Evolutionary conservation across 2,797 vertebrate genomes (phyloP).

Genomic region (Serranus cabrilla): DNA sequence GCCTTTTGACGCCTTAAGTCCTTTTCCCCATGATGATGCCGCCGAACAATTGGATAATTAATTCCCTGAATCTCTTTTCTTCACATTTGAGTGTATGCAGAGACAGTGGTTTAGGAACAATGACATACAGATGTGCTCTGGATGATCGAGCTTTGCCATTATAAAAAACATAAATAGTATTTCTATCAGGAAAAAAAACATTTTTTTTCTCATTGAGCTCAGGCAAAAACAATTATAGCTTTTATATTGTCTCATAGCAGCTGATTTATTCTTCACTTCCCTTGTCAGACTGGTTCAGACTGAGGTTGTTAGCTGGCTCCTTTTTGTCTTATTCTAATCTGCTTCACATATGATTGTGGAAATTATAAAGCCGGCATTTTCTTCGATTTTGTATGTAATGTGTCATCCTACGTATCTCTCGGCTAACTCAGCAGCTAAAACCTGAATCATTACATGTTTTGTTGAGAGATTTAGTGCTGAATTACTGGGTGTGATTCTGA

Average conservation of each 20-base stretch:
- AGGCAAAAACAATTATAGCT: slow-evolving; percentile 48
- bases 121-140: slow-evolving; percentile 69
- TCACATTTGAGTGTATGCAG: slow-evolving; percentile 60
- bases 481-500: slow-evolving; percentile 57
- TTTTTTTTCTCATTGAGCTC: slow-evolving; percentile 46
- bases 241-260: slow-evolving; percentile 32
- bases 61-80: slow-evolving; percentile 68
- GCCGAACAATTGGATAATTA: slow-evolving; percentile 62
- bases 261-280: slow-evolving; percentile 28
- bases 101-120: slow-evolving; percentile 74
- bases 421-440: slow-evolving; percentile 23
- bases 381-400: slow-evolving; percentile 15
- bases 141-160: slow-evolving; percentile 50
- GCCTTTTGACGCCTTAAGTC: slow-evolving; percentile 56
- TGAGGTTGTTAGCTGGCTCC: slow-evolving; percentile 3
- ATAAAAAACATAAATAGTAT: slow-evolving; percentile 61
- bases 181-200: slow-evolving; percentile 47
- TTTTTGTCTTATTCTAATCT: slow-evolving; percentile 30
- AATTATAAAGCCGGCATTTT: slow-evolving; percentile 12
- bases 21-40: slow-evolving; percentile 54
- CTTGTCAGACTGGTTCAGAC: slow-evolving; percentile 12
- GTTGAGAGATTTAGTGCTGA: slow-evolving; percentile 54
- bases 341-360: slow-evolving; percentile 4
- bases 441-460: slow-evolving; percentile 35
- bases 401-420: slow-evolving; percentile 16